Evolutionary conservation across 2,797 vertebrate genomes (phyloP).

Genomic region (Zenarchopterus dispar): DNA sequence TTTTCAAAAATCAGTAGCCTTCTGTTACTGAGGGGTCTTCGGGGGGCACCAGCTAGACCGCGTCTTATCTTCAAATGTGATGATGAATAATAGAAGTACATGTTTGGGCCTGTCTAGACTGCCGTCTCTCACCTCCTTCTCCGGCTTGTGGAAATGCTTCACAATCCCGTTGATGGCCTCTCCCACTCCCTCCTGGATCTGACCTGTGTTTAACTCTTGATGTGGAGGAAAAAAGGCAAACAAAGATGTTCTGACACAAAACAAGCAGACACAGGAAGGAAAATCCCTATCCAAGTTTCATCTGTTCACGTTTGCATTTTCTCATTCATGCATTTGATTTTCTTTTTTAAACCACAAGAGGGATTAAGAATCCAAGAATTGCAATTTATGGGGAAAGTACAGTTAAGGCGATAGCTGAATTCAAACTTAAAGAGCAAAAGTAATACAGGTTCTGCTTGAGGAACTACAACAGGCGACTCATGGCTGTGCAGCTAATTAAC

Average conservation of each 20-base stretch:
- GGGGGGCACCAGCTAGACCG: conserved; percentile 48
- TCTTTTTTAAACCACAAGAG: background rate
- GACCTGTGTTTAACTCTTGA: conserved; percentile 96
- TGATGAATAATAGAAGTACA: conserved; percentile 77
- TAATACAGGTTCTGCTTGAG: background rate
- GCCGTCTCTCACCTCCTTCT: conserved; percentile 93
- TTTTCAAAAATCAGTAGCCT: background rate
- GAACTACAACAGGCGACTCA: background rate
- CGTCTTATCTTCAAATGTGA: conserved; percentile 45
- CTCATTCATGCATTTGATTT: background rate
- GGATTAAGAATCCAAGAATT: background rate
- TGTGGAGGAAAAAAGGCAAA: conserved; percentile 34
- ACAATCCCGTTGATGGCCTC: conserved; percentile 99
- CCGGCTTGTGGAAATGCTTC: conserved; percentile 99
- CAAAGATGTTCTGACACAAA: conserved; percentile 28
- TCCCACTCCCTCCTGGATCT: conserved; percentile 99
- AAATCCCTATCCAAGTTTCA: conserved; percentile 10
- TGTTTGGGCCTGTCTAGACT: conserved; percentile 69
- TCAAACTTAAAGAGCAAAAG: background rate
- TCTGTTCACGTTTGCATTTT: conserved; percentile 11
- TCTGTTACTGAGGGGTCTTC: conserved; percentile 17
- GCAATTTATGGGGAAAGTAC: background rate
- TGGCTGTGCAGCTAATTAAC: conserved; percentile 44
- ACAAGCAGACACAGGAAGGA: background rate
- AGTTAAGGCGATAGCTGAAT: background rate